Base-by-base conservation (phyloP, 2,888 invertebrate genomes). In the Xestia xanthographa region DNA sequence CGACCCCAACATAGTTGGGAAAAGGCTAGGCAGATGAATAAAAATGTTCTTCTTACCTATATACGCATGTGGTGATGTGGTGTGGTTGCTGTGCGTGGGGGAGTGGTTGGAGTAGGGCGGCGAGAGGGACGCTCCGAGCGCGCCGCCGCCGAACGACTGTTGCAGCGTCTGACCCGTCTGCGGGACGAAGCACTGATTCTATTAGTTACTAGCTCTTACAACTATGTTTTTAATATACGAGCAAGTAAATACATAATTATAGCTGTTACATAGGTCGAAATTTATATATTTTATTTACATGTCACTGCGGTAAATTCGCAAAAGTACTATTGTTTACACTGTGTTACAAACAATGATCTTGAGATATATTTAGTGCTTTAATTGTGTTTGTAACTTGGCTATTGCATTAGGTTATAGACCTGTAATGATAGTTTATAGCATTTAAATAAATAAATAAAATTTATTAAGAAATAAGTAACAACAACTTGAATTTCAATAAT, bases 31-130 rank as follows among this genome's bases (percentile, higher is more conserved):
- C n/a, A n/a, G n/a, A n/a, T 53, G 12, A 2, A 41, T 41, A 41
- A 43, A 9, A 17, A 34, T 38, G 1, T 22, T 0, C 1, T n/a
- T n/a, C 94, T 94, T 91, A 97, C 98, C 98, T 91, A 98, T 97
- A 92, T 98, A 98, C 11, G 98, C 98, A 87, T 98, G 98, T 4
- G 98, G 98, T 90, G 98, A 98, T 86, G 97, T 98, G 75, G 98
- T 98, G 92, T 98, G 98, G 91, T 98, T 98, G 90, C 98, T 98
- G 94, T 98, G 98, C 34, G 98, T 98, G 43, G 98, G 98, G 76
- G 98, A 98, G 92, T 98, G 98, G 94, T 98, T 98, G 86, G 98
- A 98, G 94, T 98, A 98, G 50, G 98, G 98, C 80, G 98, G 98
- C 91, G 98, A 98, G 80, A 98, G 96, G 29, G 98, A 98, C 89